Conservation (phyloP, 1,140 invertebrate genomes). For the Hyposmocoma kahamanoa region DNA sequence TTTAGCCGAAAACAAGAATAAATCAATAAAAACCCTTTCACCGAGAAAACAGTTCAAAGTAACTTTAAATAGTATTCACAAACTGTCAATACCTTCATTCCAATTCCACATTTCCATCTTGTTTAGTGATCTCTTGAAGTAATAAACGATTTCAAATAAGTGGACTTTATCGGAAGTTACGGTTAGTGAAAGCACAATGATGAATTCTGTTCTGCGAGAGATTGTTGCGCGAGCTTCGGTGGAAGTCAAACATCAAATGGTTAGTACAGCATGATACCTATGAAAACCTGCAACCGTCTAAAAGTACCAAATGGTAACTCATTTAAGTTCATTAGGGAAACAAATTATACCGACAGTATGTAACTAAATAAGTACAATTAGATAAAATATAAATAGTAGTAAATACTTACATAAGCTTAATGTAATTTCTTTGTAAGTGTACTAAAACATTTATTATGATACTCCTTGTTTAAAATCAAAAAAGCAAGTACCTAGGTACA, state of each 20-base stretch:
- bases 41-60: neutral
- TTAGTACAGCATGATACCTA: constrained; percentile 27
- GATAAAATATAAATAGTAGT: too few relatives aligned
- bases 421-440: too few relatives aligned
- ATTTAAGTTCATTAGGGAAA: neutral
- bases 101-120: neutral
- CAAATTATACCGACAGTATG: too few relatives aligned
- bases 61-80: neutral
- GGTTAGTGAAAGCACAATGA: constrained; percentile 48
- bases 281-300: neutral
- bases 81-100: too few relatives aligned
- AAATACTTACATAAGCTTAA: too few relatives aligned
- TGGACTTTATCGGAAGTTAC: constrained; percentile 4
- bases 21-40: constrained; percentile 38
- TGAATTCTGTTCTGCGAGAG: constrained; percentile 54
- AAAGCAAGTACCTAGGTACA: too few relatives aligned
- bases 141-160: constrained; percentile 2
- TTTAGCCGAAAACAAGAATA: constrained; percentile 27
- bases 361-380: too few relatives aligned
- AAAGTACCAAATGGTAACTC: neutral
- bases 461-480: too few relatives aligned
- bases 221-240: constrained; percentile 54
- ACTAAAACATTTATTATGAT: too few relatives aligned
- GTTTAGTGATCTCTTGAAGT: neutral
- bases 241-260: constrained; percentile 50